Base-by-base conservation (phyloP, 2,113 vertebrate genomes). In the Lasiurus cinereus region DNA sequence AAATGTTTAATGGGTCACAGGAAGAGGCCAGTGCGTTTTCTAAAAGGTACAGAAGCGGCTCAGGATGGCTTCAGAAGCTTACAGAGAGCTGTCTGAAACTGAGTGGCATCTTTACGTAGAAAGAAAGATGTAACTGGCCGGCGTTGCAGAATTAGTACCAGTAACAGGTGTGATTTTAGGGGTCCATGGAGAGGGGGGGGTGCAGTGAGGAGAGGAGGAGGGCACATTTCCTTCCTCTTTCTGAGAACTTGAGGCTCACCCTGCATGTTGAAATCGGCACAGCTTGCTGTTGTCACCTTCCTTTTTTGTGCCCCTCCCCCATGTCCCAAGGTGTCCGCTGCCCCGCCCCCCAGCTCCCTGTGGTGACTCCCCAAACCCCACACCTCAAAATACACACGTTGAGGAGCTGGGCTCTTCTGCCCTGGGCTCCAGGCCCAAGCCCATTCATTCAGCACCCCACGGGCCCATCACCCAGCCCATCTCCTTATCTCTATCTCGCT, bases 151-250 rank as follows among this genome's bases (percentile, higher is more conserved):
- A 36, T 18, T 29, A 1, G 33, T 39, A 39, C 39, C 39, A 39
- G 39, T 39, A 33, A 46, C 24, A 22, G n/a, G 33, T 70, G 59
- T 87, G 89, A 83, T 73, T 78, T 54, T 5, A 12, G 62, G 46
- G 9, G 62, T 36, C 83, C 21, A 13, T 72, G 84, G 48, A 59
- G 33, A 11, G 66, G 52, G 8, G 8, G 56, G 83, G 36, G 24
- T 52, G 22, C 56, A 31, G 89, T 56, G 39, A 50, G 74, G 88
- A 64, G 74, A 82, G 79, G 27, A 77, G 54, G 48, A 66, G 50
- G 74, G 83, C 16, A 5, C 74, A 1, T 80, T 96, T 96, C 96
- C 96, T 97, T 97, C 97, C 96, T 96, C 96, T 97, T 96, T 96
- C 76, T 93, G 72, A 29, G 82, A 78, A n/a, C 36, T 13, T 16